phyloP scores from a whole-genome alignment of 2,113 vertebrate species.

The Passer montanus region DNA sequence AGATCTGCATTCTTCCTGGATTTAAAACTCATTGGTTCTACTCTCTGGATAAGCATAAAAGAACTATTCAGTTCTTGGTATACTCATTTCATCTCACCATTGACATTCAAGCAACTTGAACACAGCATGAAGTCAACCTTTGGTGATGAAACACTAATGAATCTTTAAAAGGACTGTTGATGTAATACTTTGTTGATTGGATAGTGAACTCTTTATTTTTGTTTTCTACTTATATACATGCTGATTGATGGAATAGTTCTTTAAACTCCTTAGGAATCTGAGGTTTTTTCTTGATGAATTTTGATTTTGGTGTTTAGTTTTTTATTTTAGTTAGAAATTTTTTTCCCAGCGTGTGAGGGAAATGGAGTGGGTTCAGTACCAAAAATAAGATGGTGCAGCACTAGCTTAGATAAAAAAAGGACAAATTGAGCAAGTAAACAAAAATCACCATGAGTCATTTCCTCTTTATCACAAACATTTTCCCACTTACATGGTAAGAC shows the following conservation, averaged over 20 bases:
- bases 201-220: neutral
- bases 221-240: neutral
- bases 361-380: neutral
- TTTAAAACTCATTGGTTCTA: conserved; percentile 39
- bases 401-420: neutral
- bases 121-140: neutral
- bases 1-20: neutral
- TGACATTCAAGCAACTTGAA: neutral
- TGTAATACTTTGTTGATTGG: neutral
- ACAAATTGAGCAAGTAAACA: neutral
- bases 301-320: neutral
- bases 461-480: neutral
- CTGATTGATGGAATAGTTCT: neutral
- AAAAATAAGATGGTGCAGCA: neutral
- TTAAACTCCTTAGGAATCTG: neutral
- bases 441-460: neutral
- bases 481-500: rapidly evolving
- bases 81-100: conserved; percentile 10
- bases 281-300: neutral
- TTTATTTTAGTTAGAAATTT: neutral
- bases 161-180: conserved; percentile 22
- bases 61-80: neutral
- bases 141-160: conserved; percentile 21
- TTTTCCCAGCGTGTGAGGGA: neutral
- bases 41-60: conserved; percentile 25